Evolutionary conservation across 2,113 vertebrate species (phyloP), one percentile per base, ranked within the genome.

Genomic region (Platichthys stellatus): DNA sequence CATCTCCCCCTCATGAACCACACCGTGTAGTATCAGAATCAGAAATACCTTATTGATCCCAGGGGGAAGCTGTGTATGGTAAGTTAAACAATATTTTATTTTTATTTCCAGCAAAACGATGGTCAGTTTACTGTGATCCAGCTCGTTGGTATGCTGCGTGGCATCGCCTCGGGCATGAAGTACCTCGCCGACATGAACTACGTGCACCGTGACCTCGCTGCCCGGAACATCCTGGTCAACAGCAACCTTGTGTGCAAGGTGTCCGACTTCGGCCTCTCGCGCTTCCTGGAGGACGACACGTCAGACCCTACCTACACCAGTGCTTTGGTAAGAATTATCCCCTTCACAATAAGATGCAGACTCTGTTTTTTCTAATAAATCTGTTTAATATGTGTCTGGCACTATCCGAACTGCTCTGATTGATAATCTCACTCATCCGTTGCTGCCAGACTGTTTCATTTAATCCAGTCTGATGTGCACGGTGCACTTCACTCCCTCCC

Each of bases 241-340:
- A 99, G 97, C 92, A 99, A 99, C 94, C 94, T 99, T 56, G 98
- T 99, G 82, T 99, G 98, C 94, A 99, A 99, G 68, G 98, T 99
- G 71, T 99, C 98, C 0, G 98, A 99, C 92, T 99, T 99, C 0
- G 98, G 98, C 20, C 95, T 99, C 49, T 99, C 98, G 0, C 97
- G 98, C 63, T 99, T 99, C 83, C 94, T 99, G 86, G 98, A 99
- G 91, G 97, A 99, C 0, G 97, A 99, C 63, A 98, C 97, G 0
- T 99, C 98, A 0, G 98, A 99, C 78, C 98, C 98, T 62, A 99
- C 98, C 47, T 99, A 99, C 90, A 99, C 98, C 49, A 99, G 97
- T 0, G 98, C 97, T 47, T 94, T 99, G 96, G 98, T 99, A 93
- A 95, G 88, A 69, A 60, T 64, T 35, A 67, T 63, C 24, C 14